Evolutionary conservation across 2,113 vertebrate genomes (phyloP).

Genomic region (zebrafish (Danio rerio)): DNA sequence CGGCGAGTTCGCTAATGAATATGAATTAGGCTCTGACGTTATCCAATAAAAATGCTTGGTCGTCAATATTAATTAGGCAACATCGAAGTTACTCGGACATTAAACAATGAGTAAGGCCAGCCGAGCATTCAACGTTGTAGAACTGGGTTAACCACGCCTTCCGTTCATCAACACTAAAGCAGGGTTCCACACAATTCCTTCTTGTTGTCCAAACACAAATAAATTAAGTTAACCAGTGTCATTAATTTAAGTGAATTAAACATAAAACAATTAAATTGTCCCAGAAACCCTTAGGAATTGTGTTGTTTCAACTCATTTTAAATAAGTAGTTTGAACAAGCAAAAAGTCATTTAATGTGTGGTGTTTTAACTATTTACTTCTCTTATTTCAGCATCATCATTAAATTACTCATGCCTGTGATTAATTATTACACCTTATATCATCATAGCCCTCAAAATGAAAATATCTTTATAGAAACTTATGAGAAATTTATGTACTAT

Average conservation of each 20-base stretch:
- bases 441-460: background rate
- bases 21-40: background rate
- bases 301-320: too few species aligned
- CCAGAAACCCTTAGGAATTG: too few species aligned
- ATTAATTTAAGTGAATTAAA: too few species aligned
- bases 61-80: background rate
- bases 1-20: background rate
- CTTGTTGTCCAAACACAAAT: too few species aligned
- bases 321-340: too few species aligned
- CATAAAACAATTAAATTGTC: too few species aligned
- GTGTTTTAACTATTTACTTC: background rate
- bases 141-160: constrained; percentile 43
- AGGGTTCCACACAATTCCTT: too few species aligned
- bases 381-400: background rate
- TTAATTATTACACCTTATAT: background rate
- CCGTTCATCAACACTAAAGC: background rate
- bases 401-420: background rate
- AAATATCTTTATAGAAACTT: background rate
- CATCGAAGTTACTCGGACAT: background rate
- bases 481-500: too few species aligned
- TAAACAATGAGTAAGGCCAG: background rate
- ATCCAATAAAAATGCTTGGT: background rate
- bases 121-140: background rate
- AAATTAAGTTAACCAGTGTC: too few species aligned
- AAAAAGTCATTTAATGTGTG: too few species aligned